phyloP scores from a whole-genome alignment of 2,113 vertebrate species.

The Brachirus orientalis region DNA sequence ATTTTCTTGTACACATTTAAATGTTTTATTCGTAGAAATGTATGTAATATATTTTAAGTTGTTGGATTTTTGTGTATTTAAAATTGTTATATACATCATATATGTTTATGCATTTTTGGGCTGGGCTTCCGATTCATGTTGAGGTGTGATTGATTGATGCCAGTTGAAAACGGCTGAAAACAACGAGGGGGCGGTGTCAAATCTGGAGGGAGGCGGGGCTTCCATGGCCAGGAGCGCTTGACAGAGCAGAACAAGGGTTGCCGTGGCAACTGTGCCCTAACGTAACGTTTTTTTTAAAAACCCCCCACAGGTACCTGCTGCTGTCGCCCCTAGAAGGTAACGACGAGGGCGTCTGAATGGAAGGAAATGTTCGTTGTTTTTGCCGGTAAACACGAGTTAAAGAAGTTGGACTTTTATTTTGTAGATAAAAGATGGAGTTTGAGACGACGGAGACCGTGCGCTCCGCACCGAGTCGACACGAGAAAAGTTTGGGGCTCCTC shows the following conservation, averaged over 20 bases:
- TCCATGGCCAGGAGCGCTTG: constrained; percentile 5
- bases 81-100: too few relatives aligned
- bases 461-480: constrained; percentile 80
- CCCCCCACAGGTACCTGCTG: constrained; percentile 17
- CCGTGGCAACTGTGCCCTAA: constrained; percentile 70
- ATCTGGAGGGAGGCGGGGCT: background rate
- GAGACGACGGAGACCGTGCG: constrained; percentile 67
- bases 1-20: too few relatives aligned
- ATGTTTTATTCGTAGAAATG: too few relatives aligned
- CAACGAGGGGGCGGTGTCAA: background rate
- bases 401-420: background rate
- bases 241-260: constrained; percentile 52
- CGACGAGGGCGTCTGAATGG: background rate
- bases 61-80: too few relatives aligned
- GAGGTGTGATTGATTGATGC: background rate
- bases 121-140: background rate
- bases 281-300: constrained; percentile 80
- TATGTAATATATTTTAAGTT: too few relatives aligned
- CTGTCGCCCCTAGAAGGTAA: constrained; percentile 16
- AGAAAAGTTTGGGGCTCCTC: constrained; percentile 87
- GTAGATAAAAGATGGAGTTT: constrained; percentile 56
- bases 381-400: background rate
- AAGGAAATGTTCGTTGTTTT: constrained; percentile 1
- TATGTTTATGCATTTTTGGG: background rate
- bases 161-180: background rate